A percentile compares a stretch with the other conserved stretches of the same genome.
Conservation (phyloP, 30 jellyfish, hydroid and myxozoan genomes). For the Hydractinia echinata region DNA sequence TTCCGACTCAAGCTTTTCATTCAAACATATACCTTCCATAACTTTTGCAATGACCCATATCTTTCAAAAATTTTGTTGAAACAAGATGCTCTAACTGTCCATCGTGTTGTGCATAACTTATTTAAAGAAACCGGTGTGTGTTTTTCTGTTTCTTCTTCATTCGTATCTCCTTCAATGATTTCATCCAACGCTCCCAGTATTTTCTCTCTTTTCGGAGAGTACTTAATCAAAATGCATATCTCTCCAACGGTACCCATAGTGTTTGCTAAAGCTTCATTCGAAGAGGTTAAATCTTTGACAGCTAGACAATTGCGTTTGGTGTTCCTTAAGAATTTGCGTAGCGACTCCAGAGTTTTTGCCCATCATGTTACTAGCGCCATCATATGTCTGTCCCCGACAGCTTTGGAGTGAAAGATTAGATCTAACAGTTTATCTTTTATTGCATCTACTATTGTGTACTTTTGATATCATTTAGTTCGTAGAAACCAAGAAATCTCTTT, state of each 20-base stretch:
- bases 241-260: conserved; percentile 21
- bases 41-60: conserved; percentile 11
- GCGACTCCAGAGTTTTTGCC: conserved; percentile 41
- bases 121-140: too few relatives aligned
- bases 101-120: conserved; percentile 5
- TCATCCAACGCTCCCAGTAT: too few relatives aligned
- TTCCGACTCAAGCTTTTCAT: conserved; percentile 1
- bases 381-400: conserved; percentile 46
- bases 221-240: conserved; percentile 8
- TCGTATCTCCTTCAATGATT: too few relatives aligned
- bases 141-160: too few relatives aligned
- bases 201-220: too few relatives aligned
- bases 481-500: conserved; percentile 32
- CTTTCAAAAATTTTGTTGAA: conserved; percentile 11
- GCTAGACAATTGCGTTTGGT: too few relatives aligned
- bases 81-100: conserved; percentile 26
- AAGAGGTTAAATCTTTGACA: conserved; percentile 21
- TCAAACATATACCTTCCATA: conserved; percentile 16
- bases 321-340: conserved; percentile 31
- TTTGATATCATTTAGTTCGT: neutral
- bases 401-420: neutral
- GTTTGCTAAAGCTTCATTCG: conserved; percentile 18
- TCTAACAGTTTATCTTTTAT: conserved; percentile 28
- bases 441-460: conserved; percentile 22
- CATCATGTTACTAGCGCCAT: conserved; percentile 56